Conservation (phyloP, 1,140 invertebrate species). For the Ylistrum balloti region DNA sequence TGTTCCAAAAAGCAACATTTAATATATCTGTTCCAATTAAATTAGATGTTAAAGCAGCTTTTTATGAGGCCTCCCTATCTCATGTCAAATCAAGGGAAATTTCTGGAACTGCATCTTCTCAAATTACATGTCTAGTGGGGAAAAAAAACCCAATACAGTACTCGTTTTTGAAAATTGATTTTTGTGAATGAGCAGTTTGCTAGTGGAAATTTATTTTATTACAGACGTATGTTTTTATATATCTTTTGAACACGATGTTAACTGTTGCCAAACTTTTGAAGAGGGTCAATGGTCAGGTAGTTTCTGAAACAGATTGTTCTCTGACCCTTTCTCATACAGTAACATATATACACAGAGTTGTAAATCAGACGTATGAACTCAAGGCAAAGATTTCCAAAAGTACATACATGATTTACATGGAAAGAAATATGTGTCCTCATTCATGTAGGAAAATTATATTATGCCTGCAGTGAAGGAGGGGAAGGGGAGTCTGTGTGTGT, state of each 20-base stretch:
- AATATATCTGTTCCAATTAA: not conserved
- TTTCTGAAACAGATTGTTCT: constrained; percentile 22
- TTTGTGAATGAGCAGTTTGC: not conserved
- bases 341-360: no score
- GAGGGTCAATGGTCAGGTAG: not conserved
- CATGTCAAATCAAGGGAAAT: not conserved
- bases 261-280: not conserved
- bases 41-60: not conserved
- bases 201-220: not conserved
- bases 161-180: not conserved
- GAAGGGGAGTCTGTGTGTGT: no score
- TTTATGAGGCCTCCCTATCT: not conserved
- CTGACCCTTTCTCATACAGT: not conserved
- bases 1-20: not conserved
- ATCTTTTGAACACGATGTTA: not conserved
- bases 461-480: no score
- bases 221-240: not conserved
- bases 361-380: no score
- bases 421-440: no score
- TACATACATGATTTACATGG: no score
- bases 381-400: no score
- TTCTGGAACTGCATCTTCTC: not conserved
- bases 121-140: not conserved
- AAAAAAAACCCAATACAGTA: not conserved
- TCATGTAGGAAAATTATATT: no score